Evolutionary conservation across 2,113 vertebrate genomes (phyloP), one percentile per base, ranked within the genome.

Genomic region (Marmota monax): DNA sequence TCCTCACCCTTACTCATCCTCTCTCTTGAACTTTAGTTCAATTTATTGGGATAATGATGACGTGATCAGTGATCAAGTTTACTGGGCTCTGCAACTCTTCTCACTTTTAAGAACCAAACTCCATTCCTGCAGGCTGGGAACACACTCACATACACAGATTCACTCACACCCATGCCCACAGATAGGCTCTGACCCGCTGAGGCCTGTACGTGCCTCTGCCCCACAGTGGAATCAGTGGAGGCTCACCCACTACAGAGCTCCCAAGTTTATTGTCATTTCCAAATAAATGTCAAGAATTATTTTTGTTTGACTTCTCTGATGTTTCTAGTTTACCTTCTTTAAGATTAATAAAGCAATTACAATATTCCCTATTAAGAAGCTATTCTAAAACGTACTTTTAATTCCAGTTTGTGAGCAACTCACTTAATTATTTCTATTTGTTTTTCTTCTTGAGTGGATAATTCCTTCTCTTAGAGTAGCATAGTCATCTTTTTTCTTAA

Each of bases 361-460:
- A 89, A 84, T 79, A 92, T 94, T 97, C 97, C 91, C 97, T 98
- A 98, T 98, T 97, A 98, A 98, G 97, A 98, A 96, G 96, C 86
- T 97, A 94, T 97, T 98, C 97, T 94, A 97, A 95, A 98, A 97
- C 79, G 82, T 48, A 96, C 89, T 97, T 92, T 96, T 78, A 95
- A 96, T 96, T 98, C 93, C 6, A 97, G 95, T 95, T 97, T 94
- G 92, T 88, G 94, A 96, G 93, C 97, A 94, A 97, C 84, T 96
- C 95, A 92, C 93, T 97, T 96, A 98, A 98, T 98, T 97, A 95
- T 90, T 95, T 97, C 97, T 97, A 95, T 98, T 98, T 98, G 82
- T 97, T 98, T 98, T 96, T 97, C 96, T 84, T 97, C 97, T 84
- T 80, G 92, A 97, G 88, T 95, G 90, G 89, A 96, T 97, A 95